Evolutionary conservation across 2,888 invertebrate species (phyloP).

Genomic region (Panzeria rudis): DNA sequence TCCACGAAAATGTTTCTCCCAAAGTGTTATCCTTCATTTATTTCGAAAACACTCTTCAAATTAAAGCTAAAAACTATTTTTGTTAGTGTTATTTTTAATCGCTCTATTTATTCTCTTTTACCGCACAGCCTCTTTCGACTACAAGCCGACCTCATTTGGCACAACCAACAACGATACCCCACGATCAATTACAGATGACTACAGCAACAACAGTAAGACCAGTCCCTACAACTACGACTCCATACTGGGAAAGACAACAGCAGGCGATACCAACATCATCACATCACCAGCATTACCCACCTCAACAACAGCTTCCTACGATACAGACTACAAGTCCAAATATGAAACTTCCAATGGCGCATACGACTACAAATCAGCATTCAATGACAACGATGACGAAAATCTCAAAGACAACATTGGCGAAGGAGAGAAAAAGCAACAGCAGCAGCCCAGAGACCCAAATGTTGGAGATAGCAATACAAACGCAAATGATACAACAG

Average conservation of each 20-base stretch:
- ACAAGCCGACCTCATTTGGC: constrained; percentile 82
- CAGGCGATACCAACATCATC: constrained; percentile 54
- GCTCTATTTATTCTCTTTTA: background rate
- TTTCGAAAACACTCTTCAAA: too few species aligned
- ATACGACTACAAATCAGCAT: constrained; percentile 73
- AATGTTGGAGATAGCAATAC: constrained; percentile 72
- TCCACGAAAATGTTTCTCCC: too few species aligned
- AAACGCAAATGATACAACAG: constrained; percentile 68
- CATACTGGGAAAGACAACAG: constrained; percentile 72
- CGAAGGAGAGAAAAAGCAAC: constrained; percentile 81
- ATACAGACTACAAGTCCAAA: constrained; percentile 70
- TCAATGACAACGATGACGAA: constrained; percentile 82
- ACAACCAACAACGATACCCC: constrained; percentile 77
- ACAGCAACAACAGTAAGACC: constrained; percentile 73
- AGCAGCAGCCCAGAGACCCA: constrained; percentile 74
- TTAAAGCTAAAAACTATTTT: too few species aligned
- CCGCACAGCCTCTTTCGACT: constrained; percentile 81
- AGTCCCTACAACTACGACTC: constrained; percentile 77
- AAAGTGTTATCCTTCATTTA: too few species aligned
- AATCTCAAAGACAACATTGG: constrained; percentile 83
- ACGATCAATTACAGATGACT: constrained; percentile 76
- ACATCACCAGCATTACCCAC: constrained; percentile 70
- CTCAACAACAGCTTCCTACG: constrained; percentile 70
- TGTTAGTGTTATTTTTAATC: background rate
- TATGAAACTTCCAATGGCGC: constrained; percentile 53